These are phyloP conservation scores for Magallana nippona DNA, from an alignment of 2,888 invertebrate genomes.

Conservation along the genomic window DNA sequence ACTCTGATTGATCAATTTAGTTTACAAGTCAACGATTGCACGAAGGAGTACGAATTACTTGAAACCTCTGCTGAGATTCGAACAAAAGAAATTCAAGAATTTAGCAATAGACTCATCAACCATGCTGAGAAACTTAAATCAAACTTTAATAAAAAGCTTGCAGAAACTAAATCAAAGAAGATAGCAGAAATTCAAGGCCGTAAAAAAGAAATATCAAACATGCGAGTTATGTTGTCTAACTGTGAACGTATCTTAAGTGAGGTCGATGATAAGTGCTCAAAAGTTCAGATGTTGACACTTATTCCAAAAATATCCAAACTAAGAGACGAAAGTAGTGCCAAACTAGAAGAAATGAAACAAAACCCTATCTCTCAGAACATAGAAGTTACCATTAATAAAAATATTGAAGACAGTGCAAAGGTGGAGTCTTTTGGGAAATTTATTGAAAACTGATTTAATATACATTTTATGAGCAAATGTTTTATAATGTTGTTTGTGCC, in stretches of 20 bases:
- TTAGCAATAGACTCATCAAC: background rate
- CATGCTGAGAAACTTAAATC: background rate
- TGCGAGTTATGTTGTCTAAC: background rate
- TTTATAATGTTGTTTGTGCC: no score
- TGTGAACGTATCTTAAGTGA: background rate
- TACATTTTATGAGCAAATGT: no score
- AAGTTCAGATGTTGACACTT: background rate
- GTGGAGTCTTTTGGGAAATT: background rate
- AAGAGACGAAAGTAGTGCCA: background rate
- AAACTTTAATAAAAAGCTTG: background rate
- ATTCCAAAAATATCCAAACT: background rate
- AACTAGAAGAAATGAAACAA: background rate
- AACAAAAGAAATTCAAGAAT: background rate
- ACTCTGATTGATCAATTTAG: background rate
- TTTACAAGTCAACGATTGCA: background rate
- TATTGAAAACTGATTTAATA: background rate
- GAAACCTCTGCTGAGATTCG: background rate
- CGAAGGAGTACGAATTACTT: background rate
- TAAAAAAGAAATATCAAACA: background rate
- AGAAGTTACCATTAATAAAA: background rate
- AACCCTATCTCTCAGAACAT: background rate
- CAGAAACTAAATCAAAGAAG: background rate
- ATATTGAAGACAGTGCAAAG: background rate
- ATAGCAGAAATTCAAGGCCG: background rate
- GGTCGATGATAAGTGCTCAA: background rate